A percentile compares a stretch with the other conserved stretches of the same genome.
phyloP scores from a whole-genome alignment of 1,140 invertebrate species.

The Heliconius nattereri region DNA sequence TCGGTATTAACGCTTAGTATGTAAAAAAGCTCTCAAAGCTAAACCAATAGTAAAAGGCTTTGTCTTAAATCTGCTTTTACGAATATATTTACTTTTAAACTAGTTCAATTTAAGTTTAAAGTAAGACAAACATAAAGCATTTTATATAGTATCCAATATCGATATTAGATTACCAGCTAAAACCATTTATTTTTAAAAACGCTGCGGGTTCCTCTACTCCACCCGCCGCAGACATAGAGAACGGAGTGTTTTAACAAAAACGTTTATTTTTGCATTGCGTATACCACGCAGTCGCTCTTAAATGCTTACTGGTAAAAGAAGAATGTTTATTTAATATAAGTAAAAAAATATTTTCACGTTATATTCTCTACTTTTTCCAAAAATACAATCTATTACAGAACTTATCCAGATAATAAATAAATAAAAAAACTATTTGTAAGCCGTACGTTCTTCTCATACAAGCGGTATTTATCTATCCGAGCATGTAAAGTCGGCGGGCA shows the following conservation, averaged over 20 bases:
- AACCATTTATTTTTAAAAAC: no score
- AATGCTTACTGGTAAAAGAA: background rate
- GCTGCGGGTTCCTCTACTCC: no score
- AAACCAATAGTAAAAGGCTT: constrained; percentile 11
- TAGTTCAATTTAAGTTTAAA: background rate
- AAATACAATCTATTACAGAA: background rate
- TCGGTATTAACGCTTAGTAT: background rate
- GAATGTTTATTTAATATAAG: no score
- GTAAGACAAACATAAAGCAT: background rate
- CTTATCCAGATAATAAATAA: background rate
- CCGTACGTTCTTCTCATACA: background rate
- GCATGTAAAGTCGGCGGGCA: constrained; percentile 44
- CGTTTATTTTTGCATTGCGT: background rate
- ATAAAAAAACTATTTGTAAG: background rate
- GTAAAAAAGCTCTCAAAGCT: constrained; percentile 5
- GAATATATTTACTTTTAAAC: constrained; percentile 12
- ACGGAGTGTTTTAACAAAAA: no score
- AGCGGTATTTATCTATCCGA: constrained; percentile 23
- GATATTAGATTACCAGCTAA: no score
- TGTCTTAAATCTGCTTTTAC: background rate
- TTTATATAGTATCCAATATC: background rate
- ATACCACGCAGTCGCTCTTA: background rate
- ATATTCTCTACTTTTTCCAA: background rate
- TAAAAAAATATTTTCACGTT: background rate
- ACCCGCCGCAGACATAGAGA: no score